Evolutionary conservation across 2,797 vertebrate species (phyloP).

Genomic region (Tolypeutes matacus): DNA sequence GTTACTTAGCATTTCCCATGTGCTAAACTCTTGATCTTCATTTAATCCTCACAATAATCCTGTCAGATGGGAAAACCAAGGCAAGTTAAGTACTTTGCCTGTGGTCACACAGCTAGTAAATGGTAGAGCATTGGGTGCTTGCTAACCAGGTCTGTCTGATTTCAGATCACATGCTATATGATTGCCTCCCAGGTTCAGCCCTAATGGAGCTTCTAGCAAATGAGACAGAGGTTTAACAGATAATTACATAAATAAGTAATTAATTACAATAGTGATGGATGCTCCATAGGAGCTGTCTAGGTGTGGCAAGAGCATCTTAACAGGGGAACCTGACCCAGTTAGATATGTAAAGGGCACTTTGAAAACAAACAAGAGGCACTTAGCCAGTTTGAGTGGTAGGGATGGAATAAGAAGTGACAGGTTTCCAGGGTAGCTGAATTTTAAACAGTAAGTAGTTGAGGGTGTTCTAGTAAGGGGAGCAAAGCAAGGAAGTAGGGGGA

Average conservation of each 20-base stretch:
- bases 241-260: not conserved
- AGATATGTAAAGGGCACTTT: not conserved
- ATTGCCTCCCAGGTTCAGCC: not conserved
- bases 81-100: conserved; percentile 30
- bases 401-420: not conserved
- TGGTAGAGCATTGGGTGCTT: not conserved
- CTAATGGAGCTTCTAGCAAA: not conserved
- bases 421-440: conserved; percentile 5
- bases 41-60: conserved; percentile 14
- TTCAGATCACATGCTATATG: not conserved
- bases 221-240: not conserved
- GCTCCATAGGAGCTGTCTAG: not conserved
- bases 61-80: not conserved
- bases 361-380: not conserved
- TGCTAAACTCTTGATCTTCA: not conserved
- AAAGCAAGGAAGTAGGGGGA: not conserved
- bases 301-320: not conserved
- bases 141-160: not conserved
- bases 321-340: not conserved
- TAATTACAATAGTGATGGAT: not conserved
- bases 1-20: not conserved
- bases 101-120: not conserved
- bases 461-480: not conserved
- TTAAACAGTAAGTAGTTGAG: not conserved
- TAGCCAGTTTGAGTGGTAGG: not conserved